These are phyloP conservation scores for Rhabdomys pumilio DNA, from an alignment of 2,797 vertebrate genomes.

Conservation along the genomic window DNA sequence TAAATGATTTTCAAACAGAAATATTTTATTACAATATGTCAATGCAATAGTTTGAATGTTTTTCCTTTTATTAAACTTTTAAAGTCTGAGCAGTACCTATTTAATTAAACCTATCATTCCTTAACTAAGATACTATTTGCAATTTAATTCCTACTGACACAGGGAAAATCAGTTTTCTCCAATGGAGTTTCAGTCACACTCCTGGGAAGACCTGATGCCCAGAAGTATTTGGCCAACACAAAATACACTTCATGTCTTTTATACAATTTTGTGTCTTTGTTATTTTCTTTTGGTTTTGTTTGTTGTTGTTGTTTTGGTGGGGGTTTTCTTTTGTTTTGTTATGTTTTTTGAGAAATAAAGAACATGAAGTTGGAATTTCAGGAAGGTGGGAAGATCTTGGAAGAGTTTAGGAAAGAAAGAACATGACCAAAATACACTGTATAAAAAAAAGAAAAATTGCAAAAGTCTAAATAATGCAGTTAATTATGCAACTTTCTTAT, in stretches of 20 bases:
- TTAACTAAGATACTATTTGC: background rate
- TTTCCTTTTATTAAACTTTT: conserved; percentile 58
- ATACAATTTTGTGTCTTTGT: background rate
- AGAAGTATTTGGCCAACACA: background rate
- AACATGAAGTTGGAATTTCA: background rate
- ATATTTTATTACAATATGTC: background rate
- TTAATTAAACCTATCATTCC: conserved; percentile 71
- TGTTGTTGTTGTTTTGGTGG: background rate
- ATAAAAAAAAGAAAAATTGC: conserved; percentile 14
- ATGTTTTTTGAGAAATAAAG: background rate
- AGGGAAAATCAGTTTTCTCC: background rate
- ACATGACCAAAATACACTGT: background rate
- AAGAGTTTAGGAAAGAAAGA: background rate
- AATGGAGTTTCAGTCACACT: background rate
- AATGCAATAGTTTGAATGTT: background rate
- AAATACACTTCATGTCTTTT: background rate
- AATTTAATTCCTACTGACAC: background rate
- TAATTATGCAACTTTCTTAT: conserved; percentile 34
- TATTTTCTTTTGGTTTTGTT: background rate
- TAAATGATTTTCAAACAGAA: conserved; percentile 38
- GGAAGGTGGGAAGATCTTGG: too few relatives aligned
- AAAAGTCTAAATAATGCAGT: conserved; percentile 62
- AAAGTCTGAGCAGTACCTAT: conserved; percentile 68
- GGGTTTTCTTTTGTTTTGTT: background rate
- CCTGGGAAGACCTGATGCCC: background rate